Evolutionary conservation across 2,797 vertebrate genomes (phyloP), one percentile per base, ranked within the genome.

Genomic region (Notolabrus celidotus): DNA sequence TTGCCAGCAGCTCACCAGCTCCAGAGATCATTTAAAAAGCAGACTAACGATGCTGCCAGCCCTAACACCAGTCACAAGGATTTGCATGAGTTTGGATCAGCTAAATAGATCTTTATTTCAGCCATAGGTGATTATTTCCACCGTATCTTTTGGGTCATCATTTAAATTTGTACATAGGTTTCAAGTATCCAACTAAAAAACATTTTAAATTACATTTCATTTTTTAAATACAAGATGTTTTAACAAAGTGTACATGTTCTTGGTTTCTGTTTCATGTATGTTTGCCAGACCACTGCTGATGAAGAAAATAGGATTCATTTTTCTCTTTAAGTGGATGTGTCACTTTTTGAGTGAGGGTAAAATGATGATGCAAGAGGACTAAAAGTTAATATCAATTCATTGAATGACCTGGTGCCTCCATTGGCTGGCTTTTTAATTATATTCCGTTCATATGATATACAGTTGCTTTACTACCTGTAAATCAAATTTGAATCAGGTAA

Each of bases 1-100:
- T 96, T 95, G 95, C 96, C 93, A 95, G 94, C 95, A 94, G 94
- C 95, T 95, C 96, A 94, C 93, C 91, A 93, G 95, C 93, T 95
- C 93, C 89, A 93, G 93, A 96, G 96, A 97, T 97, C 95, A 95
- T 97, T 97, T 97, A 96, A 95, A 96, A 97, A 95, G 93, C 95
- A 95, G 94, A 95, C 95, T 97, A 96, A 97, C 94, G 94, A 96
- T 94, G 93, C 94, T 95, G 95, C 95, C 96, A 94, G 93, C 88
- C 93, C 92, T 86, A 94, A 93, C 93, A 95, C 86, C 92, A 94
- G 92, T 92, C 92, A 90, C 92, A 10, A 65, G 88, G 92, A 95
- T 92, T 95, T 94, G 94, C 94, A 94, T 92, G 92, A 91, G 92
- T 94, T 96, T 94, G 93, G 89, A 92, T 95, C 76, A 54, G 90